Percentiles rank a stretch among this genome's conserved stretches.
phyloP scores from a whole-genome alignment of 2,888 invertebrate species.

The Thereva nobilitata region DNA sequence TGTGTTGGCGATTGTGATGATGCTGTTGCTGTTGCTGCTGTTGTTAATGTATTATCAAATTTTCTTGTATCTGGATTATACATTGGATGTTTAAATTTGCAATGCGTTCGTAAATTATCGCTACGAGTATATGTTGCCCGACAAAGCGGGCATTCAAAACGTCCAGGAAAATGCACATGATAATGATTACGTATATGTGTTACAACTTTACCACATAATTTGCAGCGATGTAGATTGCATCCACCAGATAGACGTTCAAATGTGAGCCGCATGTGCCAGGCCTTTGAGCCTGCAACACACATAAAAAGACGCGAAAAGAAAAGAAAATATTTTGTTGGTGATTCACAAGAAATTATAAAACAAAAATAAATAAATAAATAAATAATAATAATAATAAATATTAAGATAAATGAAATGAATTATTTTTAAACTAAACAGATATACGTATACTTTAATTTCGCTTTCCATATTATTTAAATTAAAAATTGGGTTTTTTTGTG shows the following conservation, averaged over 20 bases:
- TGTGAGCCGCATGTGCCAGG: conserved; percentile 94
- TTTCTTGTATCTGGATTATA: conserved; percentile 86
- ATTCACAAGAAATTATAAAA: conserved; percentile 47
- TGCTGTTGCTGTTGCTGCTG: conserved; percentile 60
- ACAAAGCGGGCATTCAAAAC: conserved; percentile 89
- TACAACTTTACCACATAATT: conserved; percentile 92
- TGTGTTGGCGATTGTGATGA: conserved; percentile 60
- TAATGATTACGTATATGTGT: conserved; percentile 93
- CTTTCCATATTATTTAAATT: conserved; percentile 16
- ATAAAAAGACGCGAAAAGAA: conserved; percentile 56
- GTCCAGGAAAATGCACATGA: conserved; percentile 91
- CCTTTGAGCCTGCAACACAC: conserved; percentile 83
- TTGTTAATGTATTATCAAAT: conserved; percentile 73
- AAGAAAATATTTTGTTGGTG: conserved; percentile 58
- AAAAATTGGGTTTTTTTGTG: conserved; percentile 16
- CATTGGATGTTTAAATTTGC: conserved; percentile 90
- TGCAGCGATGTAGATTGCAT: conserved; percentile 91
- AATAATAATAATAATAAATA: conserved; percentile 27
- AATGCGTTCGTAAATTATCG: conserved; percentile 90
- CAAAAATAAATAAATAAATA: conserved; percentile 40
- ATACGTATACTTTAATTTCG: conserved; percentile 41
- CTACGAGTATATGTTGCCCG: conserved; percentile 89
- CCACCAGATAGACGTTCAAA: conserved; percentile 91
- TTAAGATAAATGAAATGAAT: conserved; percentile 24
- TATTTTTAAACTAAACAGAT: conserved; percentile 37